Evolutionary conservation across 2,113 vertebrate genomes (phyloP).

Genomic region (Cottus gobio): DNA sequence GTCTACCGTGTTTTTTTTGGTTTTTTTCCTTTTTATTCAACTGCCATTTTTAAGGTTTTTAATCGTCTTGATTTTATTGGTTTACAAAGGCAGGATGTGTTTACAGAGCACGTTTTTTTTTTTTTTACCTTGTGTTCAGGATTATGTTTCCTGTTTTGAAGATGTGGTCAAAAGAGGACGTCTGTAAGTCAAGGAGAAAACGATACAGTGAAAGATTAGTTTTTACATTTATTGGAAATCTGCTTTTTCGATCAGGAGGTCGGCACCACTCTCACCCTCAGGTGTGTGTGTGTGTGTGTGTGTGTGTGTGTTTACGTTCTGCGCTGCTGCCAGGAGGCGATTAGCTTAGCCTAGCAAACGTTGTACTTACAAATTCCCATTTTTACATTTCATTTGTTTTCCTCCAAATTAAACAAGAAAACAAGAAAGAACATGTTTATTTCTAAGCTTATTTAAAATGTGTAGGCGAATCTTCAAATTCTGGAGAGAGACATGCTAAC

Average conservation of each 20-base stretch:
- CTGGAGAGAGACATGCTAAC: not conserved
- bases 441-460: not conserved
- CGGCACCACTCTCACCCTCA: too few species aligned
- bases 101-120: constrained; percentile 68
- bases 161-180: constrained; percentile 12
- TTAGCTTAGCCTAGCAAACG: not conserved
- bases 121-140: constrained; percentile 44
- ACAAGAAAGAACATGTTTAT: not conserved
- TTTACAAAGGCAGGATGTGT: constrained; percentile 75
- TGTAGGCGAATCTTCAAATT: not conserved
- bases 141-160: constrained; percentile 47
- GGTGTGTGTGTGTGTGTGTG: not conserved
- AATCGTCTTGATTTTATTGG: constrained; percentile 47
- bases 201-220: not conserved
- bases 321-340: too few species aligned
- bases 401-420: not conserved
- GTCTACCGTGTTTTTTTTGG: constrained; percentile 39
- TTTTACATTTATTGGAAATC: constrained; percentile 20
- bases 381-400: not conserved
- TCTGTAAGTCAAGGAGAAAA: not conserved
- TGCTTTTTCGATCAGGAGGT: constrained; percentile 6
- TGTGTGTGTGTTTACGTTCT: too few species aligned
- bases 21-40: constrained; percentile 40
- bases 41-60: constrained; percentile 58
- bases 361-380: not conserved